Evolutionary conservation across 2,888 invertebrate genomes (phyloP), one percentile per base, ranked within the genome.

Genomic region (Himalopsyche anomala): DNA sequence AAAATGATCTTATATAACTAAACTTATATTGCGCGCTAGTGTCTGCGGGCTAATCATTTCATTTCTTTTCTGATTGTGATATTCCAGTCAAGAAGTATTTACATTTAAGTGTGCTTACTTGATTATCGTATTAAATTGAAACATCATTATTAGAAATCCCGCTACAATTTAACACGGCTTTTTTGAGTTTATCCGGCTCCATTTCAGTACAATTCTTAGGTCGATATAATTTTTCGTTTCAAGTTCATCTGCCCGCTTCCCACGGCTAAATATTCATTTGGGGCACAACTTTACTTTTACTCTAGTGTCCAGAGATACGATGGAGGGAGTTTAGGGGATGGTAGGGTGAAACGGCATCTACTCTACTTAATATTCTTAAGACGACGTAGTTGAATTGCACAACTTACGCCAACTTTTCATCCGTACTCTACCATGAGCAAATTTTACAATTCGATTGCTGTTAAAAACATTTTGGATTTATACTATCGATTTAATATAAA

Each of bases 221-320:
- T 62, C 11, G 62, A 62, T 62, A 62, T 28, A 62, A 62, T 19
- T 19, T 62, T 86, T 86, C 74, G 83, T 86, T 86, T 86, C 84
- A 81, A 84, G 86, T 85, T 88, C 88, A 88, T 88, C 88, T 86
- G 88, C 84, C 62, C 55, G 42, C 8, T 88, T 88, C 88, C 82
- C 88, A 88, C 88, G 88, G 79, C 86, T 88, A 87, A 86, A 88
- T 88, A 88, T 88, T 87, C 86, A 88, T 88, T 87, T 79, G 62
- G 85, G 79, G 54, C 28, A 15, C 79, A 79, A 84, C 82, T 82
- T 80, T 51, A 85, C 55, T 81, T 81, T 69, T 38, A 38, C 28
- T 42, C 38, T n/a, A 55, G 55, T 38, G 55, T 54, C 82, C 55
- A 15, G 38, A 55, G 36, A 55, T 11, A 40, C 36, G 17, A 40